Conservation (phyloP, 2,797 vertebrate genomes). For the Tapera naevia region DNA sequence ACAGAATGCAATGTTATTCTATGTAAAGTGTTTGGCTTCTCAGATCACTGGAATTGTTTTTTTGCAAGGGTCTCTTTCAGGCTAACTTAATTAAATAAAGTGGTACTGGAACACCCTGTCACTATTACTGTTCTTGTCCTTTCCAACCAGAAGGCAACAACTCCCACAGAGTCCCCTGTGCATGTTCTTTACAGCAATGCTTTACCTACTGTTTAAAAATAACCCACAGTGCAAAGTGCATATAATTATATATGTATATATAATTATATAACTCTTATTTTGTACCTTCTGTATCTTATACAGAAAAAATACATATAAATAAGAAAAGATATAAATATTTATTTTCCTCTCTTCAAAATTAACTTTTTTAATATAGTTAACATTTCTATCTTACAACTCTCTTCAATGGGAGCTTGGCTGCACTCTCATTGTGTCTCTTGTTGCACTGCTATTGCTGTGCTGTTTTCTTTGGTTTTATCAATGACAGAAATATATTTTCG, state of each 20-base stretch:
- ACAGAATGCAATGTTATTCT: not conserved
- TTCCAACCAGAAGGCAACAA: constrained; percentile 26
- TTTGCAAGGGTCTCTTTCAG: constrained; percentile 18
- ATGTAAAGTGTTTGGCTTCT: not conserved
- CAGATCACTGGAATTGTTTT: not conserved
- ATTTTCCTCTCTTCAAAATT: not conserved
- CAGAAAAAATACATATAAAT: not conserved
- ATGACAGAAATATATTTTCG: constrained; percentile 35
- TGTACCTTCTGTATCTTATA: not conserved
- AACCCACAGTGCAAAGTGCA: not conserved
- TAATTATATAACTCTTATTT: not conserved
- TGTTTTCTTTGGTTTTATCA: constrained; percentile 9
- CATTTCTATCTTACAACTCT: not conserved
- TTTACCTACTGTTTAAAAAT: constrained; percentile 15
- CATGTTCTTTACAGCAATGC: not conserved
- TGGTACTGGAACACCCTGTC: constrained; percentile 30
- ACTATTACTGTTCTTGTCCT: not conserved
- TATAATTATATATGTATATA: not conserved
- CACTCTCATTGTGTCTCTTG: not conserved
- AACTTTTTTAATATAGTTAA: not conserved
- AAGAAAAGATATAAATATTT: not conserved
- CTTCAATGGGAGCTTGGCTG: not conserved
- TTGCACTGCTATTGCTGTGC: not conserved
- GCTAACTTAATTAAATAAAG: constrained; percentile 49
- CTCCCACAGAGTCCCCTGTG: not conserved